Conservation (phyloP, 1,140 invertebrate species). For the Himalopsyche phryganea region DNA sequence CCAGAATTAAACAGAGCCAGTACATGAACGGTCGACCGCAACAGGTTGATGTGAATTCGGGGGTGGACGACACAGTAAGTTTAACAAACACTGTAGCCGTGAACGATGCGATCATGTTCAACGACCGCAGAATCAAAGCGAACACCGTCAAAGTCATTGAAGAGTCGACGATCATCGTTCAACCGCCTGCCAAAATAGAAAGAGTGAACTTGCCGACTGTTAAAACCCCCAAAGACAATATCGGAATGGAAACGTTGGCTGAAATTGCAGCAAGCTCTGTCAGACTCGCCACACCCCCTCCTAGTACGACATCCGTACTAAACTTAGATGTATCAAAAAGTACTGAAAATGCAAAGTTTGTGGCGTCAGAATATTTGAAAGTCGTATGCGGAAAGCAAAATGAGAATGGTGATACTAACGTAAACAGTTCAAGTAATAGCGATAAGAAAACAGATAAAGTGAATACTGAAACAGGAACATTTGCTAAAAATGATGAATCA, state of each 20-base stretch:
- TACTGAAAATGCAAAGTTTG: slow-evolving; percentile 56
- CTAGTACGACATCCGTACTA: slow-evolving; percentile 7
- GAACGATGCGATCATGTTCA: slow-evolving; percentile 1
- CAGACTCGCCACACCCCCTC: slow-evolving; percentile 42
- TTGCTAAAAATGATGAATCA: slow-evolving; percentile 16
- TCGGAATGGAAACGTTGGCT: slow-evolving; percentile 46
- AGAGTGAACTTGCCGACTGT: slow-evolving; percentile 36
- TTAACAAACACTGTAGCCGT: slow-evolving; percentile 5
- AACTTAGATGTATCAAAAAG: slow-evolving; percentile 32
- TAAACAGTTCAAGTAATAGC: slow-evolving; percentile 5
- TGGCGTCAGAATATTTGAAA: slow-evolving; percentile 60
- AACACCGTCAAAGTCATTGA: slow-evolving; percentile 1
- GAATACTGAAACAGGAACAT: slow-evolving; percentile 1
- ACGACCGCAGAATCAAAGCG: not conserved
- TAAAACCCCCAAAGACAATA: slow-evolving; percentile 38
- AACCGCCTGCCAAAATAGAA: slow-evolving; percentile 37
- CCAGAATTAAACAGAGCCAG: slow-evolving; percentile 69
- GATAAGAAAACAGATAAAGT: slow-evolving; percentile 14
- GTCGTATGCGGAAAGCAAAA: slow-evolving; percentile 56
- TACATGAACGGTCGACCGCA: slow-evolving; percentile 33
- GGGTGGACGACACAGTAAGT: slow-evolving; percentile 5
- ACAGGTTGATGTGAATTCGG: slow-evolving; percentile 18
- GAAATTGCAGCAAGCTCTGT: slow-evolving; percentile 46
- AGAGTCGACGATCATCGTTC: not conserved
- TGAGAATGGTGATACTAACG: slow-evolving; percentile 14